Evolutionary conservation across 2,113 vertebrate species (phyloP), one percentile per base, ranked within the genome.

Genomic region (Boulengerochromis microlepis): DNA sequence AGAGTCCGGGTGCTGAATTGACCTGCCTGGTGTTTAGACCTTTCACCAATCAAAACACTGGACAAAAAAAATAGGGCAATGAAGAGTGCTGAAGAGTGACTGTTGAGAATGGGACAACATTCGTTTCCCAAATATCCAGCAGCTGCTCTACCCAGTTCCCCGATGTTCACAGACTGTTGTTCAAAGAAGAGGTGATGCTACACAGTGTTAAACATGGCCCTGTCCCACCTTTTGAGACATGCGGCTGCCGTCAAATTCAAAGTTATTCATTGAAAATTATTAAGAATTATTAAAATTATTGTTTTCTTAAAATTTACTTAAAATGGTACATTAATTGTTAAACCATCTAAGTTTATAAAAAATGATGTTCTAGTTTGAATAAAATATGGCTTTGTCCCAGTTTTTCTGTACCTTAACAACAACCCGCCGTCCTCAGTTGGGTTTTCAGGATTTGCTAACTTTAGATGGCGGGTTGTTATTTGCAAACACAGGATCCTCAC

Each of bases 401-500:
- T 29, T 57, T 57, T 57, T 57, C 24, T 26, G 24, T 8, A 57
- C 54, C 54, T 57, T 57, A 26, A 64, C 29, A 64, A 57, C 54
- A 57, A 33, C 16, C 29, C 2, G 4, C 1, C 5, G 2, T 19
- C 59, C 16, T 64, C 29, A 33, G 54, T 15, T 64, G 9, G 33
- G 29, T 18, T 33, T 33, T 33, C 29, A 33, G 16, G 57, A 18
- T 61, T 61, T 18, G 29, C 29, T 64, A 33, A 33, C 29, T 64
- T 56, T 22, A 56, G 54, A 56, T 56, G 29, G 59, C 0, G 0
- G 16, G 5, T 64, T 64, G 59, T 33, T 61, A 35, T 64, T 33
- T 64, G 6, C 16, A 33, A 64, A 64, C 59, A 64, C 16, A 64
- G 16, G 59, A 64, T 64, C 1, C 5, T 33, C 59, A 64, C 31